phyloP scores from a whole-genome alignment of 2,113 vertebrate species.

The Trematomus loennbergii region DNA sequence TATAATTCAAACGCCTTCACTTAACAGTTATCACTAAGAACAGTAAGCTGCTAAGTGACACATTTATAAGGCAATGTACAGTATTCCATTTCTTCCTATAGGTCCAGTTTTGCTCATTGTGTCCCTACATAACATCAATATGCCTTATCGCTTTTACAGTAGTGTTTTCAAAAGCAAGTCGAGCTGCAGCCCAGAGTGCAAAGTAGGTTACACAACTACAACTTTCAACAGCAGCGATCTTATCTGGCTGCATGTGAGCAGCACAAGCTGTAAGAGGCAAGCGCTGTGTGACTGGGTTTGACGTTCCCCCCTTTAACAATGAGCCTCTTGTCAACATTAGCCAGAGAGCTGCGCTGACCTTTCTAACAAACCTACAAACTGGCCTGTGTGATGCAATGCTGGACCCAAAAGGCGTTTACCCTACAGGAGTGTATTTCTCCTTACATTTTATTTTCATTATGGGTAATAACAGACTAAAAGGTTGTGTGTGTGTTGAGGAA shows the following conservation, averaged over 20 bases:
- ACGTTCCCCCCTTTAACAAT: slow-evolving; percentile 61
- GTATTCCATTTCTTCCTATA: no score
- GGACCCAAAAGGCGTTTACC: slow-evolving; percentile 17
- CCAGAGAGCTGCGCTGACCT: slow-evolving; percentile 61
- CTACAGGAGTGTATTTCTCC: slow-evolving; percentile 10
- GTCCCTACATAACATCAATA: background rate
- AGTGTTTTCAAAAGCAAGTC: slow-evolving; percentile 16
- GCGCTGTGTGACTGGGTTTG: slow-evolving; percentile 71
- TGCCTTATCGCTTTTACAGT: slow-evolving; percentile 7
- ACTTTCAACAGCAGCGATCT: slow-evolving; percentile 66
- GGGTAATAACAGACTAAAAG: slow-evolving; percentile 7
- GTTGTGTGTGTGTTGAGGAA: background rate
- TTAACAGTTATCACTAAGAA: background rate
- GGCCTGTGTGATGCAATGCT: slow-evolving; percentile 23
- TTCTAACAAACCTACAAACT: slow-evolving; percentile 58
- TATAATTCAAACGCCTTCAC: slow-evolving; percentile 29
- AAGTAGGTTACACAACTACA: slow-evolving; percentile 71
- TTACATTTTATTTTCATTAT: background rate
- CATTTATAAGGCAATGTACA: background rate
- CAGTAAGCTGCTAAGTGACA: background rate
- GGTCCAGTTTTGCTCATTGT: background rate
- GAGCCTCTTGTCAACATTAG: slow-evolving; percentile 69
- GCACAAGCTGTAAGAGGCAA: slow-evolving; percentile 49
- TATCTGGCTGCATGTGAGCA: slow-evolving; percentile 71
- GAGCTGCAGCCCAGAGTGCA: slow-evolving; percentile 37